Percentiles rank a stretch among this genome's conserved stretches.
Conservation (phyloP, 2,797 vertebrate species). For the Anabacerthia variegaticeps region DNA sequence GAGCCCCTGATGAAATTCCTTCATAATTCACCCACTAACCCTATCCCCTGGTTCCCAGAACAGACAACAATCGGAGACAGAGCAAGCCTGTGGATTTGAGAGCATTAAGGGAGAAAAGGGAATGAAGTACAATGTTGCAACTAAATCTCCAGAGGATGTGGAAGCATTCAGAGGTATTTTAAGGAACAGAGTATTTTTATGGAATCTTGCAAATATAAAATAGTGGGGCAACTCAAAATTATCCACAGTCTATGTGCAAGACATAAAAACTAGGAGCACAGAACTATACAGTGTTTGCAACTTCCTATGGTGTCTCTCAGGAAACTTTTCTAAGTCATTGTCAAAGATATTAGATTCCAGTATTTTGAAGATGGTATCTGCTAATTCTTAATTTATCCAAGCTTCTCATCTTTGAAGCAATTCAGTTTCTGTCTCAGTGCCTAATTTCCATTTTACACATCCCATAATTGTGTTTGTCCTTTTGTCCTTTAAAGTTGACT, state of each 20-base stretch:
- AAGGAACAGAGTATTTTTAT: background rate
- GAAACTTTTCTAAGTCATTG: background rate
- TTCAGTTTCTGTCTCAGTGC: background rate
- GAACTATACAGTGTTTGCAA: background rate
- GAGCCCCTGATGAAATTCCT: constrained; percentile 41
- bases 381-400: constrained; percentile 8
- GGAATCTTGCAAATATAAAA: background rate
- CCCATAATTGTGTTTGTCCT: constrained; percentile 37
- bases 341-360: background rate
- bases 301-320: background rate
- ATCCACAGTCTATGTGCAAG: background rate
- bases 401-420: constrained; percentile 36
- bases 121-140: background rate
- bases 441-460: constrained; percentile 59
- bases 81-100: background rate
- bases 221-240: background rate
- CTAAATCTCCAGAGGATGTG: background rate
- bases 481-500: constrained; percentile 42
- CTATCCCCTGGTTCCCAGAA: background rate
- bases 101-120: background rate
- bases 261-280: background rate
- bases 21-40: constrained; percentile 24
- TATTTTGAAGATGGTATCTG: constrained; percentile 16
- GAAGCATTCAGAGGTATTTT: background rate
- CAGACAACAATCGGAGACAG: constrained; percentile 8